Evolutionary conservation across 2,888 invertebrate species (phyloP), one percentile per base, ranked within the genome.

Genomic region (Sisyra nigra): DNA sequence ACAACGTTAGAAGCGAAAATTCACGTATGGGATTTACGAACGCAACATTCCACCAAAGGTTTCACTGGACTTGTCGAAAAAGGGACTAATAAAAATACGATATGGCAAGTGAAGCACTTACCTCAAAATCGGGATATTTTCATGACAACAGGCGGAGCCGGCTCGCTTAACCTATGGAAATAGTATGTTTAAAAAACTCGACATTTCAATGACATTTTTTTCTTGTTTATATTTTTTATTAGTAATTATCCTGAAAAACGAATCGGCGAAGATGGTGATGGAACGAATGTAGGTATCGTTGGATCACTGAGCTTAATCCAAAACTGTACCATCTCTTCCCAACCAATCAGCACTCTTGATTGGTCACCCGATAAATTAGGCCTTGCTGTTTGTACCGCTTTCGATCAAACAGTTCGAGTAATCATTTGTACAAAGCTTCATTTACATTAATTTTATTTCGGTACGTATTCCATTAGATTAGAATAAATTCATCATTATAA

Each of bases 61-160:
- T 94, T 87, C 61, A 76, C 87, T 3, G 72, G 70, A 55, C 69
- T 74, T 44, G 59, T 58, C 29, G 68, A 63, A 48, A 42, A 42
- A 13, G 34, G 34, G 3, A 31, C n/a, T 18, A 41, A 41, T 53
- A 13, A 19, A 11, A 85, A 93, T 1, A 96, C 94, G 0, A 75
- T 96, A 19, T 96, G 94, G 96, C 66, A 77, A 18, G 82, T 75
- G 1, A 75, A 76, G 32, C 94, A 96, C 66, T 61, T 93, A 40
- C 96, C 96, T 0, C 94, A 94, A 61, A 93, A 96, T 60, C 69
- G 94, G 41, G 94, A 96, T 57, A 63, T 96, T 14, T 96, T 94
- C 57, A 71, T 85, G 54, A 91, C 93, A 0, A 80, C 84, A 46
- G 89, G 93, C 2, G 96, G 96, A 1, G 77, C 76, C 50, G 96